Evolutionary conservation across 2,797 vertebrate species (phyloP), one percentile per base, ranked within the genome.

Genomic region (Chelmon rostratus): DNA sequence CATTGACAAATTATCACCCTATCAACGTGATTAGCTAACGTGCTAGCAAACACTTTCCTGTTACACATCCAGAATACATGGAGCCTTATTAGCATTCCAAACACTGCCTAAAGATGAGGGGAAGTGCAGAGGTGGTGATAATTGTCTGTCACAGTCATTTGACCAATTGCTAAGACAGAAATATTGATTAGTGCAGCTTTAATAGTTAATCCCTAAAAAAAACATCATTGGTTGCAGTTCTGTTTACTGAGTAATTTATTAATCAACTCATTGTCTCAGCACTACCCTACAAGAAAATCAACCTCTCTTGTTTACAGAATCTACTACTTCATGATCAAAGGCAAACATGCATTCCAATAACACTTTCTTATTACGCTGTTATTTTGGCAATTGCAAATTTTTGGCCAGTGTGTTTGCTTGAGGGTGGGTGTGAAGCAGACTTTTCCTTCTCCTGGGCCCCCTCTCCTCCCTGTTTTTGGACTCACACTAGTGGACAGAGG

Each of bases 401-500:
- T 66, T 65, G 65, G 47, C 58, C 25, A 19, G 68, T 38, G 25
- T 46, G 16, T 85, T 82, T 81, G 53, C 73, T 88, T 59, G 72
- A 77, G 72, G 44, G 66, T 57, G 37, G 46, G 46, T 68, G 61
- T 76, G 68, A 80, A 62, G 68, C 16, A 56, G 73, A 73, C 59
- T 72, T 79, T 64, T 80, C 52, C 66, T 88, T 63, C 72, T 79
- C 78, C 50, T 35, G 46, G 58, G 63, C 79, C 79, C 84, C 35
- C 28, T 50, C 56, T 25, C 28, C 28, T 23, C 69, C 44, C 35
- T 69, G 54, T 54, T 80, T 89, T 80, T 79, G 65, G 72, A 71
- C 67, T 82, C 61, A 74, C 40, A 28, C 70, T 88, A 78, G 21
- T 87, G 58, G 67, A 87, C 18, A 16, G 66, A 84, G 54, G 65